Evolutionary conservation across 2,888 invertebrate species (phyloP).

Genomic region (Linnaemya tessellans): DNA sequence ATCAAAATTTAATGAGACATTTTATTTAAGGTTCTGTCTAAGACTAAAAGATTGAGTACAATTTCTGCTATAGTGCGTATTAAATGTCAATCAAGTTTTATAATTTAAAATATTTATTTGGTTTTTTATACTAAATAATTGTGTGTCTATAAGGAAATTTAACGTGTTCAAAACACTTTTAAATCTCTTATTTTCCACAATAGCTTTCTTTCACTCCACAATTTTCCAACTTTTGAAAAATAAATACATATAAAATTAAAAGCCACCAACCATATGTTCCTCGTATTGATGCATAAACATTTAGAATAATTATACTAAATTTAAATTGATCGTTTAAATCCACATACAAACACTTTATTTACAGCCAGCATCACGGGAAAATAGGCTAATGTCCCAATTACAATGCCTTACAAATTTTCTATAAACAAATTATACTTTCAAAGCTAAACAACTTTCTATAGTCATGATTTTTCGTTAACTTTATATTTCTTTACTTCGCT

Average conservation of each 20-base stretch:
- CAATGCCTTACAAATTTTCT: slow-evolving; percentile 29
- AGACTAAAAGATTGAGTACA: too few species aligned
- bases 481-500: not conserved
- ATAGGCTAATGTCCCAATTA: slow-evolving; percentile 52
- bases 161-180: too few species aligned
- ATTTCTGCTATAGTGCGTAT: too few species aligned
- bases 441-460: slow-evolving; percentile 54
- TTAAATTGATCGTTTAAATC: slow-evolving; percentile 17
- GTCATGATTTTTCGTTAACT: slow-evolving; percentile 21
- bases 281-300: not conserved
- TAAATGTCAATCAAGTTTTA: too few species aligned
- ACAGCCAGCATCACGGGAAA: not conserved
- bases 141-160: too few species aligned
- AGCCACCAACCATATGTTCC: not conserved
- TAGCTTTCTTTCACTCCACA: too few species aligned
- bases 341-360: slow-evolving; percentile 6
- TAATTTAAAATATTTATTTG: too few species aligned
- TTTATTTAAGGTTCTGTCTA: too few species aligned
- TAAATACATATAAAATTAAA: not conserved
- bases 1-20: too few species aligned
- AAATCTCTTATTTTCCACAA: too few species aligned
- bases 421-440: slow-evolving; percentile 46
- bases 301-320: slow-evolving; percentile 20
- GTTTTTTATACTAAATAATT: too few species aligned
- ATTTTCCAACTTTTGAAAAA: too few species aligned